Evolutionary conservation across 2,113 vertebrate genomes (phyloP), one percentile per base, ranked within the genome.

Genomic region (Gasterosteus aculeatus): DNA sequence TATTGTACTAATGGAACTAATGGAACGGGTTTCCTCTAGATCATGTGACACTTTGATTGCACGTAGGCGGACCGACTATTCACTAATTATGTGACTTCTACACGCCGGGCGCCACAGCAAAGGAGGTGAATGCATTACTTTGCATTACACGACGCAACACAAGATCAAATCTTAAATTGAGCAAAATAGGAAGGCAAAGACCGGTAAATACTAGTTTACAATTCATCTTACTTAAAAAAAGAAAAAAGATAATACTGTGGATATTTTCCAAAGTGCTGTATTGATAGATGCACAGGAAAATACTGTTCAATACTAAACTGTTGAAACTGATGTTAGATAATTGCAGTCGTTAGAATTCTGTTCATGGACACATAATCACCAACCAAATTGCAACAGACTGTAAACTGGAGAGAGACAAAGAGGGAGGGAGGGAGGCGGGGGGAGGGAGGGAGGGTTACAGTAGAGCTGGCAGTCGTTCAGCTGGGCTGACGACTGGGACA

Each of bases 401-500:
- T 60, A 46, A 65, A 42, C 15, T 56, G 46, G 47, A 58, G 54
- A 70, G 26, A 72, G 26, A 26, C 9, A 62, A 35, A 42, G n/a
- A 69, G 41, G 14, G 51, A 35, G 33, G 26, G 53, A 31, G 58
- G 33, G 33, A 5, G 5, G 14, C 58, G 41, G 38, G n/a, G 41
- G 10, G 51, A 35, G 33, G 26, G 54, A 22, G 58, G 6, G 35
- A 7, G 35, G 42, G 59, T 60, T 75, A 68, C 57, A 72, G 77
- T 70, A 73, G 62, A 75, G 78, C 72, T 86, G 85, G 87, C 80
- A 81, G 67, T 54, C 33, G 44, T 81, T 90, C 86, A 90, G 82
- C 72, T 81, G 73, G 71, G 75, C 67, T 74, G 78, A 82, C 64
- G 81, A 90, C 82, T 91, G 88, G 85, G 88, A 90, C 80, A 10